These are phyloP conservation scores for Paralinhomoeus sp. DNA, from an alignment of 2,888 invertebrate species.

Conservation along the genomic window DNA sequence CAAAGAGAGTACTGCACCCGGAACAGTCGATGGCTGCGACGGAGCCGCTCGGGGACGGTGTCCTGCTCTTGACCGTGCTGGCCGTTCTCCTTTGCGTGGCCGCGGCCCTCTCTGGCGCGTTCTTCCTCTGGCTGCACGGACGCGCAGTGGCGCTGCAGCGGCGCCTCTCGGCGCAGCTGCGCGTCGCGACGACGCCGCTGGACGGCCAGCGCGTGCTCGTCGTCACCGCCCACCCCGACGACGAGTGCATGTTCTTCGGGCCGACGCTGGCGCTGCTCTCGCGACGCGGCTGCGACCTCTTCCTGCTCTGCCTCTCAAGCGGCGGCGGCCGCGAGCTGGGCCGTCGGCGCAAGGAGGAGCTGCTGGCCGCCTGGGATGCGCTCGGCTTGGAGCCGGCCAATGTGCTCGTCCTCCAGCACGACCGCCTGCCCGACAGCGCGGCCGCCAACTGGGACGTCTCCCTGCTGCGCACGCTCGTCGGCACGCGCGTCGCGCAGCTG, in stretches of 20 bases:
- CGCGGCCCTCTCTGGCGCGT: too few species aligned
- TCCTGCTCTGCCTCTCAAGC: slow-evolving; percentile 12
- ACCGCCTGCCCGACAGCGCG: slow-evolving; percentile 50
- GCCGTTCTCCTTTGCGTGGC: too few species aligned
- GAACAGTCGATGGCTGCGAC: too few species aligned
- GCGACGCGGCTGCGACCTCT: slow-evolving; percentile 7
- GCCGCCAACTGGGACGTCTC: slow-evolving; percentile 50
- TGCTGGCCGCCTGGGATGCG: slow-evolving; percentile 52
- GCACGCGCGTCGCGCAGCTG: slow-evolving; percentile 9
- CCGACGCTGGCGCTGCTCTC: slow-evolving; percentile 33
- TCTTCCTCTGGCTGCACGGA: too few species aligned
- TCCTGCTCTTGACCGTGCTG: too few species aligned
- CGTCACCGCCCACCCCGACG: slow-evolving; percentile 85
- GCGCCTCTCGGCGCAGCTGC: too few species aligned
- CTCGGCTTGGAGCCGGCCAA: slow-evolving; percentile 56
- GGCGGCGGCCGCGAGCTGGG: slow-evolving; percentile 8
- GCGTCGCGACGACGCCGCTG: too few species aligned
- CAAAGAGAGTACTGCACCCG: too few species aligned
- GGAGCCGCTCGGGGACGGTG: too few species aligned
- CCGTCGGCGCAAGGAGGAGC: slow-evolving; percentile 45
- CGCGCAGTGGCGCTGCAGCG: too few species aligned
- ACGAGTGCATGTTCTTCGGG: slow-evolving; percentile 97
- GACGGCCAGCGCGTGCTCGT: slow-evolving; percentile 45
- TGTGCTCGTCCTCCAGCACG: slow-evolving; percentile 39
- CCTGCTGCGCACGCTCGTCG: slow-evolving; percentile 9